Evolutionary conservation across 2,888 invertebrate genomes (phyloP), one percentile per base, ranked within the genome.

Genomic region (Diploptera punctata): DNA sequence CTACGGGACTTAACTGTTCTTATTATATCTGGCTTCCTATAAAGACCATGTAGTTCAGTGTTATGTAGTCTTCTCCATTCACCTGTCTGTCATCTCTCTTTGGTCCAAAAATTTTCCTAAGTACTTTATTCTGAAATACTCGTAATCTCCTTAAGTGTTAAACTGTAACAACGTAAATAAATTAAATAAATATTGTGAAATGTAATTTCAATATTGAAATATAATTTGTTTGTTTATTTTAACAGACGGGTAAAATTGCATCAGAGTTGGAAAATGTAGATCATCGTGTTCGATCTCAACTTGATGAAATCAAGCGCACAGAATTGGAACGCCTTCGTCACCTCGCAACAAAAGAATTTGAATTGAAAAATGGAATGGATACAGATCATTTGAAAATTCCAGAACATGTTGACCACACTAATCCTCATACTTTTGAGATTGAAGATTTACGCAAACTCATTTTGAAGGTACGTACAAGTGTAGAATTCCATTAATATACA

Each of bases 381-480:
- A 84, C 87, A 0, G 84, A 87, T 4, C 89, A 89, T 75, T 81
- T 89, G 18, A 89, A 89, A 80, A 84, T 89, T 21, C 85, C 86
- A 3, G 88, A 88, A 72, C 99, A 99, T 85, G 79, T 99, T 68
- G 98, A 99, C 82, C 92, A 95, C 76, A 83, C 83, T 0, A 98
- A 98, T 83, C 92, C 93, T 1, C 93, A 97, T 78, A 95, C 95
- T 0, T 99, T 99, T 82, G 98, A 98, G 84, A 91, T 96, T 77
- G 92, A 94, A 75, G 99, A 99, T 86, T 86, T 99, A 76, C 92
- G 93, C 78, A 95, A 93, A 81, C 87, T 99, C 3, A 98, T 99
- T 73, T 86, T 90, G 67, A 92, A 96, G 84, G 92, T 87, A 33
- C 5, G 33, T 33, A n/a, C n/a, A n/a, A n/a, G n/a, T n/a, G n/a